A percentile compares a stretch with the other conserved stretches of the same genome.
These are phyloP conservation scores for Scomber scombrus DNA, from an alignment of 2,113 vertebrate genomes.

Conservation along the genomic window DNA sequence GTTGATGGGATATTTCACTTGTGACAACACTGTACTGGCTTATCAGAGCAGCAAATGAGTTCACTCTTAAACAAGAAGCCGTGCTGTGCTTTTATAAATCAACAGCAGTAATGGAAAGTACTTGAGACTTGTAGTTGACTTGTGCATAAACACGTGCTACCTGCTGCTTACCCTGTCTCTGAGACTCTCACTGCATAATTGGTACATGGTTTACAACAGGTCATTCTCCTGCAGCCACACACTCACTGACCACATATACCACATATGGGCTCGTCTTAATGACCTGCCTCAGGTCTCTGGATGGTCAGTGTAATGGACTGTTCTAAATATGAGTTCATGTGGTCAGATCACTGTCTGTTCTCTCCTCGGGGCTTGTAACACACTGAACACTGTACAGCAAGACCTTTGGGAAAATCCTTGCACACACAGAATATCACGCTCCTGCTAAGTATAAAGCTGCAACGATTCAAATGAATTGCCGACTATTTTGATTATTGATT, in stretches of 20 bases:
- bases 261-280: no score
- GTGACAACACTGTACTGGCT: background rate
- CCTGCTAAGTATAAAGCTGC: background rate
- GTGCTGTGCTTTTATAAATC: background rate
- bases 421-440: background rate
- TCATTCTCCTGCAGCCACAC: no score
- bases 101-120: background rate
- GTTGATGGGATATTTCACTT: background rate
- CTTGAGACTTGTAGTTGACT: no score
- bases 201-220: background rate
- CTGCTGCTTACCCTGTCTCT: background rate
- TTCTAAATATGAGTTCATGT: background rate
- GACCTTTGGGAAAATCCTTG: background rate
- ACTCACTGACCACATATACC: no score
- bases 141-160: no score
- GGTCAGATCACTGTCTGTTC: no score
- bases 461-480: no score
- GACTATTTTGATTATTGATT: no score
- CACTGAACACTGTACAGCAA: background rate
- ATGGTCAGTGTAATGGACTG: background rate
- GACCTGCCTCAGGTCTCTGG: no score
- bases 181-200: background rate
- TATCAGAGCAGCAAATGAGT: no score
- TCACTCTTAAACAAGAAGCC: background rate
- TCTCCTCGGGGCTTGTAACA: background rate